phyloP scores from a whole-genome alignment of 2,113 vertebrate species.

The Beaufortia kweichowensis region DNA sequence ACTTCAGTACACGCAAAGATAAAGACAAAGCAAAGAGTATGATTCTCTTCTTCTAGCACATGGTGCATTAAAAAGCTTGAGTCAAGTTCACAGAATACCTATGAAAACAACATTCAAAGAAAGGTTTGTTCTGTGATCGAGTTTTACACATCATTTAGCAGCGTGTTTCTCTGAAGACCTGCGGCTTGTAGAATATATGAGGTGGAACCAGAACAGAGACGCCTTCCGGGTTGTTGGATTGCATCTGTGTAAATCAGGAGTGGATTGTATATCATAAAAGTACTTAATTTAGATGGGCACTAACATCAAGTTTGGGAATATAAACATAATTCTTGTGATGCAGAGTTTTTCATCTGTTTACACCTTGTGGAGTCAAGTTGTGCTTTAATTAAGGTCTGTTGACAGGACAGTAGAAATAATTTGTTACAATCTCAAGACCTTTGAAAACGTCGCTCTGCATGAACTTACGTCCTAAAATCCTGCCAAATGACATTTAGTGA shows the following conservation, averaged over 20 bases:
- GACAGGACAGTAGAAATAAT: no score
- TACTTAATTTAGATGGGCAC: background rate
- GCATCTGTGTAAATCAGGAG: background rate
- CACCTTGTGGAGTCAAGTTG: background rate
- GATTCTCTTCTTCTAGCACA: background rate
- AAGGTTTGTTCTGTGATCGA: constrained; percentile 13
- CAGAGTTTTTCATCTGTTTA: background rate
- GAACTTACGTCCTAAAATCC: background rate
- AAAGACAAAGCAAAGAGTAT: no score
- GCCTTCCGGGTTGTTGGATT: constrained; percentile 32
- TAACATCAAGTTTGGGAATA: background rate
- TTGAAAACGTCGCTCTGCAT: no score
- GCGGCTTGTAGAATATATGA: constrained; percentile 23
- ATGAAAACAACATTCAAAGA: constrained; percentile 29
- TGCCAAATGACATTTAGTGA: no score
- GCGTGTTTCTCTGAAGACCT: constrained; percentile 26
- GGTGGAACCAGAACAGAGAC: constrained; percentile 29
- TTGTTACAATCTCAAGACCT: no score
- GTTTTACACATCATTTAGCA: constrained; percentile 49
- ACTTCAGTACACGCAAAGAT: no score
- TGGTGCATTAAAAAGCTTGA: background rate
- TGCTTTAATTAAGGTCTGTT: no score
- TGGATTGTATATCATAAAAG: background rate
- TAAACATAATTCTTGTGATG: background rate
- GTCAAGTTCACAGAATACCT: background rate